Evolutionary conservation across 2,888 invertebrate species (phyloP), one percentile per base, ranked within the genome.

Genomic region (Erpobdella octoculata): DNA sequence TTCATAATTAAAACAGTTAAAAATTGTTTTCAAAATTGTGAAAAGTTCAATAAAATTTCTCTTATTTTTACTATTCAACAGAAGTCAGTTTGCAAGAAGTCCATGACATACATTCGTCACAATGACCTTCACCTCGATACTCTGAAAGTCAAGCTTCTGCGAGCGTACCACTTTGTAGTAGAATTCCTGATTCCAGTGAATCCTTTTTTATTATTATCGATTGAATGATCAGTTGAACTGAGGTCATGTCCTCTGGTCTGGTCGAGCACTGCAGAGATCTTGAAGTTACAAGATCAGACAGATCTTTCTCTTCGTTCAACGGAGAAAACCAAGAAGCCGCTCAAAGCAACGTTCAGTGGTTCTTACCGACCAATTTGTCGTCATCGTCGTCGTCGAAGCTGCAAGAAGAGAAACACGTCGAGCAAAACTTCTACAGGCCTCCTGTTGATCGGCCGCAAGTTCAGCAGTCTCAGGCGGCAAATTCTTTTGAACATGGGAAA

Each of bases 201-300:
- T n/a, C n/a, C n/a, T n/a, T n/a, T n/a, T n/a, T n/a, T n/a, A n/a
- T n/a, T n/a, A n/a, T n/a, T n/a, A n/a, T n/a, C n/a, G n/a, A n/a
- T n/a, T 53, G 53, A 53, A 53, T 1, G 21, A 53, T 28, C 53
- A 53, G 28, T n/a, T n/a, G n/a, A n/a, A n/a, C n/a, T n/a, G 53
- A 21, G 28, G 28, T 53, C 21, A 53, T 53, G 53, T 53, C 53
- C 21, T 53, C 53, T 28, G 53, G 53, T 53, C 53, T 53, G 8
- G 53, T 53, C 53, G 53, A 53, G 53, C 53, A 53, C n/a, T 53
- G 53, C 53, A 53, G 53, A 8, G 53, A 53, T 28, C 53, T 53
- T n/a, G 53, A 53, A 53, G 21, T 28, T 8, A 21, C 53, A 8
- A 21, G 53, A 28, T 21, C 53, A 25, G 53, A 53, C 15, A 21